phyloP scores from a whole-genome alignment of 1,140 invertebrate genomes.

The Drosophila kurseongensis region DNA sequence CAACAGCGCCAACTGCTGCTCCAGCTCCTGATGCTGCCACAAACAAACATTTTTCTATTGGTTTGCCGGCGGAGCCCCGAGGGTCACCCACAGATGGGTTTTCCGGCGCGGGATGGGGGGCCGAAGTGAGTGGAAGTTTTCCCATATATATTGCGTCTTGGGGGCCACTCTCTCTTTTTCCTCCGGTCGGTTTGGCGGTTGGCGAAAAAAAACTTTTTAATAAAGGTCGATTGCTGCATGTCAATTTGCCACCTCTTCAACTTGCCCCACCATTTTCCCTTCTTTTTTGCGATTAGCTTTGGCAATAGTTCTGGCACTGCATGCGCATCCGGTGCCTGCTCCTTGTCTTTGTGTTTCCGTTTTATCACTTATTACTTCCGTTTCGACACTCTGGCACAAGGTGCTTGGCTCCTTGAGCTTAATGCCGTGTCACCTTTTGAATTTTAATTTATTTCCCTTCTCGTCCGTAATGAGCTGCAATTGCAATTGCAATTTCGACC shows the following conservation, averaged over 20 bases:
- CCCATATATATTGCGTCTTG: slow-evolving; percentile 75
- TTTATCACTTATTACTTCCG: slow-evolving; percentile 82
- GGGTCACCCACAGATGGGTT: slow-evolving; percentile 35
- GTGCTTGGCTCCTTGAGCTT: slow-evolving; percentile 49
- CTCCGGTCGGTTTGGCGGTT: slow-evolving; percentile 23
- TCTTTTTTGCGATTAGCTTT: slow-evolving; percentile 68
- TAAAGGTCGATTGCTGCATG: slow-evolving; percentile 83
- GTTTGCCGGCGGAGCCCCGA: slow-evolving; percentile 49
- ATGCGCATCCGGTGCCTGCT: slow-evolving; percentile 55
- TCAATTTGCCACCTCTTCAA: slow-evolving; percentile 68
- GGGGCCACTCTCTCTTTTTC: slow-evolving; percentile 44
- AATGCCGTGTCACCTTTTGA: slow-evolving; percentile 74
- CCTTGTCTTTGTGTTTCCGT: slow-evolving; percentile 68
- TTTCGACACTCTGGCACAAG: slow-evolving; percentile 61
- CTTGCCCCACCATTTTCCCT: slow-evolving; percentile 5
- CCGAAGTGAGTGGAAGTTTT: slow-evolving; percentile 34
- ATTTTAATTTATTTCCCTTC: slow-evolving; percentile 66
- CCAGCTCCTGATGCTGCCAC: slow-evolving; percentile 38
- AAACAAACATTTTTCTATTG: slow-evolving; percentile 81
- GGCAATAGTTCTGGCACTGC: slow-evolving; percentile 70
- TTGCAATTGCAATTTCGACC: slow-evolving; percentile 59
- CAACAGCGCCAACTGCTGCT: slow-evolving; percentile 34
- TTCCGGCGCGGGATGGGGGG: slow-evolving; percentile 1
- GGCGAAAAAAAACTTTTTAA: slow-evolving; percentile 72
- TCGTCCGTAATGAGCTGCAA: slow-evolving; percentile 60